phyloP scores from a whole-genome alignment of 2,797 vertebrate genomes.

The Falco cherrug region DNA sequence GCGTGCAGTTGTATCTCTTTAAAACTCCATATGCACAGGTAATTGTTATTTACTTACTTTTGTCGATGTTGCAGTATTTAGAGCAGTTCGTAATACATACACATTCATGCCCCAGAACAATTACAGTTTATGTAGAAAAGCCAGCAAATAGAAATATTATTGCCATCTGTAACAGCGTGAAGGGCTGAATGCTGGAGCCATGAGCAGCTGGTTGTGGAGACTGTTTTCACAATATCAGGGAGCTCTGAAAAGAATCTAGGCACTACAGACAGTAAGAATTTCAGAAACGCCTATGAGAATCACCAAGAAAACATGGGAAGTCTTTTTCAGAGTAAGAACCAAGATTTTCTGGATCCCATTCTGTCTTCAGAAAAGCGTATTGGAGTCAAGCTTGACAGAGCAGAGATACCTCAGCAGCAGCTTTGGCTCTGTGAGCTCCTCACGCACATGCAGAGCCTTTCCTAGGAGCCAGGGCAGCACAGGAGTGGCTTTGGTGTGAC shows the following conservation, averaged over 20 bases:
- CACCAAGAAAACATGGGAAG: neutral
- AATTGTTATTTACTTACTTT: neutral
- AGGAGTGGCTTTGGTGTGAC: neutral
- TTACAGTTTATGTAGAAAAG: neutral
- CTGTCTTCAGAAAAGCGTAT: neutral
- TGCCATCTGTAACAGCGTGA: neutral
- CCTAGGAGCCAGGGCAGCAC: neutral
- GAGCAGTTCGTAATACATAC: neutral
- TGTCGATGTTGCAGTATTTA: neutral
- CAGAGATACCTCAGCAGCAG: neutral
- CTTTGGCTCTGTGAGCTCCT: neutral
- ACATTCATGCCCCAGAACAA: neutral
- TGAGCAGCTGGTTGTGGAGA: neutral
- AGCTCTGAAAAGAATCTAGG: neutral
- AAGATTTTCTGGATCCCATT: neutral
- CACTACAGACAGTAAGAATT: too few species aligned
- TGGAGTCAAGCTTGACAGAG: neutral
- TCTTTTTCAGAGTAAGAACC: neutral
- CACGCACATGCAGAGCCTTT: neutral
- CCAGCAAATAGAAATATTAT: neutral
- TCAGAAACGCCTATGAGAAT: neutral
- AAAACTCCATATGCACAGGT: neutral
- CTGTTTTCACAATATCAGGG: neutral
- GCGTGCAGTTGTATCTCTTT: neutral
- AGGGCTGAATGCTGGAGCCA: neutral